Evolutionary conservation across 2,888 invertebrate species (phyloP).

Genomic region (Hemaris fuciformis): DNA sequence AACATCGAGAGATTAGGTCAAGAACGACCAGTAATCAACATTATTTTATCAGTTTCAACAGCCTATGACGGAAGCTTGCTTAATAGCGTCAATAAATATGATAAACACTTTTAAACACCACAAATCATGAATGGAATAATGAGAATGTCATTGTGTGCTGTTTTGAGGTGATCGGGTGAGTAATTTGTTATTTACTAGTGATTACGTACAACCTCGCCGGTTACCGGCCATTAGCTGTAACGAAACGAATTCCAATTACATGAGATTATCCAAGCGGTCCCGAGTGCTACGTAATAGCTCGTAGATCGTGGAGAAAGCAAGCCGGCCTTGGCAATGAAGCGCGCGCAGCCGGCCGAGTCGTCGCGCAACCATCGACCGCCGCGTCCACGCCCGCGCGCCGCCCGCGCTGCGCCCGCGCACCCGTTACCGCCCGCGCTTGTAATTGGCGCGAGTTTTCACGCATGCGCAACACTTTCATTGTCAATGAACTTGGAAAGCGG

Average conservation of each 20-base stretch:
- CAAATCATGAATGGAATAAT: constrained; percentile 11
- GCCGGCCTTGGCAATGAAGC: constrained; percentile 76
- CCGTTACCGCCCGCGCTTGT: constrained; percentile 35
- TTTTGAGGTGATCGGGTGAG: constrained; percentile 21
- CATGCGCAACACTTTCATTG: constrained; percentile 77
- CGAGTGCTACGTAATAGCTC: constrained; percentile 58
- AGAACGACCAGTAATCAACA: constrained; percentile 57
- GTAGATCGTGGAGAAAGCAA: constrained; percentile 70
- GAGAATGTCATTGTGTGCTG: not conserved
- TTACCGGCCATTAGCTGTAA: constrained; percentile 11
- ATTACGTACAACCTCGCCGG: not conserved
- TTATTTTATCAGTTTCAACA: constrained; percentile 48
- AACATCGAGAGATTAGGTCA: constrained; percentile 61
- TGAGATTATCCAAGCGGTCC: constrained; percentile 59
- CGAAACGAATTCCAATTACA: constrained; percentile 62
- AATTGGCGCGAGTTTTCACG: constrained; percentile 76
- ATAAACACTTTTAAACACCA: constrained; percentile 17
- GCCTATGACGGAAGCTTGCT: constrained; percentile 47
- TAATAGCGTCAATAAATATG: constrained; percentile 30
- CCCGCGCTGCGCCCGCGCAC: constrained; percentile 21
- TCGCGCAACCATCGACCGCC: constrained; percentile 35
- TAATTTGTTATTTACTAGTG: constrained; percentile 23
- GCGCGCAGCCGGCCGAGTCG: constrained; percentile 48
- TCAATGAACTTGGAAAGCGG: constrained; percentile 81
- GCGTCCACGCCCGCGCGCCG: constrained; percentile 20